Percentiles rank a stretch among this genome's conserved stretches.
These are phyloP conservation scores for Cryptophagus acutangulus DNA, from an alignment of 2,888 invertebrate species.

Conservation along the genomic window DNA sequence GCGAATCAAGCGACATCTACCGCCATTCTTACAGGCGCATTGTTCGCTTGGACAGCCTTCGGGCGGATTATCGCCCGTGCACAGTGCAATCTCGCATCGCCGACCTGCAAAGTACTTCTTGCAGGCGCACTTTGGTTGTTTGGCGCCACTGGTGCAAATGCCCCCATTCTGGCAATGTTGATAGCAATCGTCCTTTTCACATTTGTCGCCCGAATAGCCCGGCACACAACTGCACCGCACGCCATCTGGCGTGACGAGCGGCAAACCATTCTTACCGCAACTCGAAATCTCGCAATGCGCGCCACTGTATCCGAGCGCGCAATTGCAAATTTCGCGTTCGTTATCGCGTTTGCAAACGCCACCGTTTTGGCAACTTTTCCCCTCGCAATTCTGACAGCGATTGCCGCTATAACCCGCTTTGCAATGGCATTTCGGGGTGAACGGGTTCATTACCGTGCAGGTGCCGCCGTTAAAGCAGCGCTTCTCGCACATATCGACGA, in stretches of 20 bases:
- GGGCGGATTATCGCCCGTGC: constrained; percentile 41
- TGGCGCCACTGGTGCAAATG: constrained; percentile 43
- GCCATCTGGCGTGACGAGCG: constrained; percentile 27
- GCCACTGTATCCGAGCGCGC: constrained; percentile 54
- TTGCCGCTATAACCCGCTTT: constrained; percentile 51
- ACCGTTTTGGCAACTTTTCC: constrained; percentile 57
- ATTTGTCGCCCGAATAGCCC: constrained; percentile 55
- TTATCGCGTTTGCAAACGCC: constrained; percentile 53
- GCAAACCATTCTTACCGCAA: constrained; percentile 39
- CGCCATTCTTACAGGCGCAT: constrained; percentile 34
- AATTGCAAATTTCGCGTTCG: constrained; percentile 50
- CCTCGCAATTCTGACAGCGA: constrained; percentile 57
- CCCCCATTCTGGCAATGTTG: constrained; percentile 59
- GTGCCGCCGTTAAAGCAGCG: constrained; percentile 59
- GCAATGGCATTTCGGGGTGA: constrained; percentile 50
- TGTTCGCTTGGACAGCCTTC: constrained; percentile 19
- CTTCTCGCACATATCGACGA: constrained; percentile 51
- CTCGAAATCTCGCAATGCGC: constrained; percentile 49
- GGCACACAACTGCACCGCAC: constrained; percentile 48
- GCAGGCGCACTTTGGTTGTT: constrained; percentile 49
- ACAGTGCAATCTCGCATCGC: constrained; percentile 51
- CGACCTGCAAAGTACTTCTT: constrained; percentile 47
- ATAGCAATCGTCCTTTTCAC: constrained; percentile 57
- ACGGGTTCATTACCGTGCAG: constrained; percentile 46
- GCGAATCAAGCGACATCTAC: constrained; percentile 49